phyloP scores from a whole-genome alignment of 2,888 invertebrate genomes.

The Zele albiditarsus region DNA sequence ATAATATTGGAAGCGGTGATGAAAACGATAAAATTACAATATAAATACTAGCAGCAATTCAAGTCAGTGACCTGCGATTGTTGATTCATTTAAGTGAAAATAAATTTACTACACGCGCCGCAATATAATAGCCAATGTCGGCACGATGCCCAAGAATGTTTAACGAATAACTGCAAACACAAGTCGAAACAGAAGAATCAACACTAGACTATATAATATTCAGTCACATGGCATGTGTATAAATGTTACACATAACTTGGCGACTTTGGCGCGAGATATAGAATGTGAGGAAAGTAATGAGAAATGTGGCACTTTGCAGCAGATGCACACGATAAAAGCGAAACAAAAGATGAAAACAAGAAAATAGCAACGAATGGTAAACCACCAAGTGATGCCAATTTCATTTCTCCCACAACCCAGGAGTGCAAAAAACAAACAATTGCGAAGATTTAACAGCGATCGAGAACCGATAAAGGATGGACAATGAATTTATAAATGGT shows the following conservation, averaged over 20 bases:
- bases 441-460: not conserved
- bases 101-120: conserved; percentile 39
- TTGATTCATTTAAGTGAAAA: conserved; percentile 39
- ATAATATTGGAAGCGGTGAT: not conserved
- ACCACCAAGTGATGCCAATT: not conserved
- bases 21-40: conserved; percentile 28
- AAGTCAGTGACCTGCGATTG: conserved; percentile 40
- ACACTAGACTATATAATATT: not conserved
- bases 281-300: not conserved
- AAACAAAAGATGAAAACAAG: not conserved
- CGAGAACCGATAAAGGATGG: not conserved
- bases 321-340: not conserved
- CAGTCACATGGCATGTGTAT: not conserved
- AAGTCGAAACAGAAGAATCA: conserved; percentile 30
- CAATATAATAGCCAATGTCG: conserved; percentile 31
- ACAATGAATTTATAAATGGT: not conserved
- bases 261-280: not conserved
- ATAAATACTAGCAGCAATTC: conserved; percentile 16
- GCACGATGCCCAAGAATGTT: conserved; percentile 29
- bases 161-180: conserved; percentile 17
- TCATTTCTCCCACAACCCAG: not conserved
- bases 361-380: not conserved
- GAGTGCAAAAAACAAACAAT: not conserved
- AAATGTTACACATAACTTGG: conserved; percentile 6
- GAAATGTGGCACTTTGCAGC: not conserved